These are phyloP conservation scores for Araneus ventricosus DNA, from an alignment of 1,140 invertebrate genomes.

Conservation along the genomic window DNA sequence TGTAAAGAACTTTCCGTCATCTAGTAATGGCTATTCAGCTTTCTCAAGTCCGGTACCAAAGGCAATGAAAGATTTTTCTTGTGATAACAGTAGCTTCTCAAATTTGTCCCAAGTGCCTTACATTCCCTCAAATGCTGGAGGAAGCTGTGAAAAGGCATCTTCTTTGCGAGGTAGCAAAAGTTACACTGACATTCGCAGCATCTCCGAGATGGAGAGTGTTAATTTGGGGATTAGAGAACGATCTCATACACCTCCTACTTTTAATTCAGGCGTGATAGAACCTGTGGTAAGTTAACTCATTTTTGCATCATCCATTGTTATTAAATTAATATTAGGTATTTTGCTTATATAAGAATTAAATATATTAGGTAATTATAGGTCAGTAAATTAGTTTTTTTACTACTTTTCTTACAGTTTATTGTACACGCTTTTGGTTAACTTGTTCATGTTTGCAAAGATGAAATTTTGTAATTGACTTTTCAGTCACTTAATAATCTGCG, in stretches of 20 bases:
- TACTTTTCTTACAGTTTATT: too few relatives aligned
- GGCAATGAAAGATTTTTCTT: slow-evolving; percentile 21
- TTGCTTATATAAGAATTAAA: too few relatives aligned
- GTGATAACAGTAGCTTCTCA: slow-evolving; percentile 20
- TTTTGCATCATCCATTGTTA: background rate
- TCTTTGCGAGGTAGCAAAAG: slow-evolving; percentile 55
- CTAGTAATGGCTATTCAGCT: background rate
- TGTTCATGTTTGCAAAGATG: too few relatives aligned
- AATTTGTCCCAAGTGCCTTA: slow-evolving; percentile 68
- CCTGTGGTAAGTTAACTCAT: background rate
- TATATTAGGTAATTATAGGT: too few relatives aligned
- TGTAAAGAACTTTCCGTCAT: background rate
- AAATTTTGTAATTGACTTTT: too few relatives aligned
- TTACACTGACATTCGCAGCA: slow-evolving; percentile 58
- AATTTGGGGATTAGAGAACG: background rate
- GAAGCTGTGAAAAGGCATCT: background rate
- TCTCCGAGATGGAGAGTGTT: background rate
- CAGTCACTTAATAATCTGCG: too few relatives aligned
- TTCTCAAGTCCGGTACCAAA: background rate
- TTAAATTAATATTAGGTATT: too few relatives aligned
- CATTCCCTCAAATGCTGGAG: slow-evolving; percentile 42
- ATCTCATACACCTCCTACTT: slow-evolving; percentile 57
- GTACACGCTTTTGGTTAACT: too few relatives aligned
- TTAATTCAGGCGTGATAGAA: background rate
- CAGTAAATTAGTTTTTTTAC: too few relatives aligned